Conservation (phyloP, 2,113 vertebrate genomes). For the Crotalus helleri region DNA sequence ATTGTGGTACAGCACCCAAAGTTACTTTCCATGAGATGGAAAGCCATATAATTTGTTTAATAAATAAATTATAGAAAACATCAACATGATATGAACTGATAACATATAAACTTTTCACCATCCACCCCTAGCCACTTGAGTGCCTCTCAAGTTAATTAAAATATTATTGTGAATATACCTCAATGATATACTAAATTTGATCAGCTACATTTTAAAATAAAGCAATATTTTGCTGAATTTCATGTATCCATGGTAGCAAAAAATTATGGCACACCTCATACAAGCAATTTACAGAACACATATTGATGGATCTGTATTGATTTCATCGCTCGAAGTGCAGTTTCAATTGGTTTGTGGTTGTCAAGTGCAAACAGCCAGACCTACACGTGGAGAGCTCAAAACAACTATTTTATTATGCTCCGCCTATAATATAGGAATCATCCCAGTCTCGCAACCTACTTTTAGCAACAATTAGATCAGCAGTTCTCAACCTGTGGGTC, state of each 20-base stretch:
- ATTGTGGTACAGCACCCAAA: background rate
- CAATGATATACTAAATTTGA: background rate
- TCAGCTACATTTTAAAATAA: background rate
- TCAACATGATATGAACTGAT: background rate
- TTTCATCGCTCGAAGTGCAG: conserved; percentile 22
- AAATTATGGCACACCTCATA: conserved; percentile 1
- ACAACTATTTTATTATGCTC: background rate
- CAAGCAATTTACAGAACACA: background rate
- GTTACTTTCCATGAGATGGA: background rate
- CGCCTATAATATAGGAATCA: background rate
- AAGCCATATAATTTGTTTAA: background rate
- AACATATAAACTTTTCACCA: background rate
- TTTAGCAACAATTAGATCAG: background rate
- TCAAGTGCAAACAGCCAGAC: background rate
- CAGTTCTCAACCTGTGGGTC: too few species aligned
- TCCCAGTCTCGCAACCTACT: background rate
- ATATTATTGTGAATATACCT: background rate
- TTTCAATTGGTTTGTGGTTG: background rate
- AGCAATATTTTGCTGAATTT: background rate
- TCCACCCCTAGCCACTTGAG: background rate
- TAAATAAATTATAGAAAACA: background rate
- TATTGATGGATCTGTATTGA: background rate
- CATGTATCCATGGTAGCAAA: background rate
- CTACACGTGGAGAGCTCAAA: background rate
- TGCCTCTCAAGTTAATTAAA: background rate